phyloP scores from a whole-genome alignment of 2,113 vertebrate genomes.

The Prolemur simus region DNA sequence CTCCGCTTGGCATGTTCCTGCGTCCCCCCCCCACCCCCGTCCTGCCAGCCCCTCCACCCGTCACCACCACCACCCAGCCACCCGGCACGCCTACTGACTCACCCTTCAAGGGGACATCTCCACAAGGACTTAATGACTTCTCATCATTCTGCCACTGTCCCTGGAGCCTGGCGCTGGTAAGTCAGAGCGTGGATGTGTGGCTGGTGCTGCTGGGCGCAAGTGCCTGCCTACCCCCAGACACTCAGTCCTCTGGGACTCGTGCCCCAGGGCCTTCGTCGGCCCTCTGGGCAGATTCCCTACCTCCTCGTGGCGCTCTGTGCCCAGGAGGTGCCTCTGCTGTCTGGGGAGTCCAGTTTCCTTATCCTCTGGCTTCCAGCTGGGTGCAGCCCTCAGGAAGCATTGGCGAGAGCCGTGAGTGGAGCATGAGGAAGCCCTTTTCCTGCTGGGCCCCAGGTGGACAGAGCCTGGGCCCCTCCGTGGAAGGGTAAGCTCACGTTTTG shows the following conservation, averaged over 20 bases:
- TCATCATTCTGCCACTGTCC: not conserved
- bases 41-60: not conserved
- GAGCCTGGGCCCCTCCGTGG: not conserved
- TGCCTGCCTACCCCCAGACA: not conserved
- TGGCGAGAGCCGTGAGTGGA: not conserved
- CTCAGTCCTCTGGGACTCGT: too few relatives aligned
- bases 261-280: fast-evolving
- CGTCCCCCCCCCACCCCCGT: fast-evolving
- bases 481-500: not conserved
- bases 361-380: not conserved
- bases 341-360: not conserved
- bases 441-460: not conserved
- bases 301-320: not conserved
- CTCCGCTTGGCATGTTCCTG: not conserved
- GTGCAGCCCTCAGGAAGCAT: not conserved
- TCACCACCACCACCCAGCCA: not conserved
- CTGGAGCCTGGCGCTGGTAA: not conserved
- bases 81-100: not conserved
- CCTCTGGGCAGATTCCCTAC: not conserved
- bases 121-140: not conserved
- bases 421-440: not conserved
- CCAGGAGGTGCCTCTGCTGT: not conserved
- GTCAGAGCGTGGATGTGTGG: not conserved
- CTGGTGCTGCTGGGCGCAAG: too few relatives aligned
- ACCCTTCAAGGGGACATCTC: not conserved